These are phyloP conservation scores for Drosophila ogumai DNA, from an alignment of 1,140 invertebrate genomes.

Conservation along the genomic window DNA sequence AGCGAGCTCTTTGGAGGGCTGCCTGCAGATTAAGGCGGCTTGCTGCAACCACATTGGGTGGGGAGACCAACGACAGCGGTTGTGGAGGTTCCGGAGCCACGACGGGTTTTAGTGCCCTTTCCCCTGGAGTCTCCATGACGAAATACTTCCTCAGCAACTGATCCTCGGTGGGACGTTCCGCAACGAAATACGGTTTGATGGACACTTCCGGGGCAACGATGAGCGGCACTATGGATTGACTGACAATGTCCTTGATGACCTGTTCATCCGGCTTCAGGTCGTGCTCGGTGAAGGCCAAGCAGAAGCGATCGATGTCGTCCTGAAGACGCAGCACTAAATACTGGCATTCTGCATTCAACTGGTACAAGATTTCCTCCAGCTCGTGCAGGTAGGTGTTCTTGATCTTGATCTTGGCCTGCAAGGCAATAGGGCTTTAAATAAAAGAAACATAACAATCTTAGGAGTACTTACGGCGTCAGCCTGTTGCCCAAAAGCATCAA, in stretches of 20 bases:
- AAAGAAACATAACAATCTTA: not conserved
- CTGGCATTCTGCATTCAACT: slow-evolving; percentile 76
- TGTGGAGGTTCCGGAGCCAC: slow-evolving; percentile 13
- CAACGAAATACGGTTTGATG: slow-evolving; percentile 38
- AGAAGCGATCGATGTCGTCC: slow-evolving; percentile 70
- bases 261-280: slow-evolving; percentile 46
- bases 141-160: slow-evolving; percentile 60
- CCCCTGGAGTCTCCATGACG: not conserved
- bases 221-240: slow-evolving; percentile 46
- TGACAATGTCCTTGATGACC: slow-evolving; percentile 54
- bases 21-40: slow-evolving; percentile 63
- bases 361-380: slow-evolving; percentile 62
- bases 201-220: slow-evolving; percentile 15
- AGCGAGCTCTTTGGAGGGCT: slow-evolving; percentile 51
- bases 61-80: not conserved
- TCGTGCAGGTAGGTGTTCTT: slow-evolving; percentile 64
- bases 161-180: slow-evolving; percentile 45
- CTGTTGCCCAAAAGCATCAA: slow-evolving; percentile 44
- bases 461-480: slow-evolving; percentile 48
- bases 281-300: slow-evolving; percentile 57
- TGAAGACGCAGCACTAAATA: slow-evolving; percentile 63
- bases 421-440: not conserved
- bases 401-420: slow-evolving; percentile 36
- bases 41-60: slow-evolving; percentile 21
- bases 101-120: not conserved